Evolutionary conservation across 2,113 vertebrate species (phyloP).

Genomic region (Gobio gobio): DNA sequence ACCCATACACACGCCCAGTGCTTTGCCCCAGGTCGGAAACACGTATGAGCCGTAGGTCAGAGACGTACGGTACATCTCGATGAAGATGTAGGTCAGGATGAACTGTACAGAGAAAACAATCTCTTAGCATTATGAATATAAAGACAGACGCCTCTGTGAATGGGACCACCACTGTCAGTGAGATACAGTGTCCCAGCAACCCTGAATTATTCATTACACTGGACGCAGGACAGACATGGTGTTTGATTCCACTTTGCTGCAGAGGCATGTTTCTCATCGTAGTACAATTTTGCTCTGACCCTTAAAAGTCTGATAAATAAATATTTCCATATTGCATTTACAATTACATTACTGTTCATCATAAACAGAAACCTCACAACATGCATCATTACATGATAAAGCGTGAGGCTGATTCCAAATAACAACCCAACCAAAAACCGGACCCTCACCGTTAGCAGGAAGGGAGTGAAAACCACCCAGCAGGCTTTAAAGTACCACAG

Average conservation of each 20-base stretch:
- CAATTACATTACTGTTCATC: not conserved
- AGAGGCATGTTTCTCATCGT: not conserved
- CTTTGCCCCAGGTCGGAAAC: slow-evolving; percentile 79
- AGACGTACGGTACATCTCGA: slow-evolving; percentile 78
- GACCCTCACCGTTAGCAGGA: slow-evolving; percentile 76
- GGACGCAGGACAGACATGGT: slow-evolving; percentile 1
- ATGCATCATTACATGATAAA: not conserved
- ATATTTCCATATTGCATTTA: too few relatives aligned
- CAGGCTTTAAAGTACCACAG: slow-evolving; percentile 82
- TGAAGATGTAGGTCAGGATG: slow-evolving; percentile 81
- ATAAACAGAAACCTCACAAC: not conserved
- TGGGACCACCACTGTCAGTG: not conserved
- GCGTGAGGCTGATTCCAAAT: not conserved
- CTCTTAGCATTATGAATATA: not conserved
- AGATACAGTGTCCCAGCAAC: slow-evolving; percentile 28
- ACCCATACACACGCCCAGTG: slow-evolving; percentile 79
- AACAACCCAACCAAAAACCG: not conserved
- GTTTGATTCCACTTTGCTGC: slow-evolving; percentile 28
- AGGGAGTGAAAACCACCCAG: slow-evolving; percentile 80
- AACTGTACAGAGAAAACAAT: slow-evolving; percentile 69
- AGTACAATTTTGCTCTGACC: not conserved
- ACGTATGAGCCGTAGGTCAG: slow-evolving; percentile 77
- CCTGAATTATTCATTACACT: slow-evolving; percentile 45
- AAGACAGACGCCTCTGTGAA: slow-evolving; percentile 16
- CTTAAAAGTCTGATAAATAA: not conserved